These are phyloP conservation scores for Tiliacea aurago DNA, from an alignment of 2,888 invertebrate species.

Conservation along the genomic window DNA sequence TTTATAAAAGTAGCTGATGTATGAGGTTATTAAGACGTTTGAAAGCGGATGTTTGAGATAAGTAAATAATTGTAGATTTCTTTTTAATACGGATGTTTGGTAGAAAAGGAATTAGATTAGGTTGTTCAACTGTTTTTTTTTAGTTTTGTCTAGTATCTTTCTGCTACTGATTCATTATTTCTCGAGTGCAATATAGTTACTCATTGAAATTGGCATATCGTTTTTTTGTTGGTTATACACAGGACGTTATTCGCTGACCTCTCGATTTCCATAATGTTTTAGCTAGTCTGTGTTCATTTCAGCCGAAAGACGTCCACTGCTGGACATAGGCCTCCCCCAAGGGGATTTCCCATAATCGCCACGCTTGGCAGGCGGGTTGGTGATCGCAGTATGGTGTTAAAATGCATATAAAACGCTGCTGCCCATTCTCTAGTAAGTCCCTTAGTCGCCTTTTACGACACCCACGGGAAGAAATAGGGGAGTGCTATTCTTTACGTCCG, in stretches of 20 bases:
- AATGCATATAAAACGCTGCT: no score
- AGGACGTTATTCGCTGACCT: background rate
- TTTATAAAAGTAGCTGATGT: conserved; percentile 38
- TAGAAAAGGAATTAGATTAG: conserved; percentile 6
- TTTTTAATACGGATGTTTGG: conserved; percentile 27
- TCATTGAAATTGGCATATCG: background rate
- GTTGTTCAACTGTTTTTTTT: conserved; percentile 5
- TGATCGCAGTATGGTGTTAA: no score
- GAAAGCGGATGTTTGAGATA: conserved; percentile 46
- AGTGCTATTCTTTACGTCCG: no score
- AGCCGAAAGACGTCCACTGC: no score
- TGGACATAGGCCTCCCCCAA: no score
- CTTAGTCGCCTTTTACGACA: no score
- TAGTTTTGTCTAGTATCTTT: background rate
- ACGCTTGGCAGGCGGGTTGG: no score
- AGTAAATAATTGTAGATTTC: conserved; percentile 29
- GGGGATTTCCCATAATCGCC: no score
- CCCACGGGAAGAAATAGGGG: no score
- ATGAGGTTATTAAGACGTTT: conserved; percentile 28
- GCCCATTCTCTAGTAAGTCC: no score
- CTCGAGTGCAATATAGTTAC: background rate
- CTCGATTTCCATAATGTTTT: background rate
- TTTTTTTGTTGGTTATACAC: background rate
- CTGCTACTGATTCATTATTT: conserved; percentile 7
- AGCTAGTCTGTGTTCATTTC: no score